A percentile compares a stretch with the other conserved stretches of the same genome.
Evolutionary conservation across 2,888 invertebrate genomes (phyloP).

Genomic region (Orchesella flavescens): DNA sequence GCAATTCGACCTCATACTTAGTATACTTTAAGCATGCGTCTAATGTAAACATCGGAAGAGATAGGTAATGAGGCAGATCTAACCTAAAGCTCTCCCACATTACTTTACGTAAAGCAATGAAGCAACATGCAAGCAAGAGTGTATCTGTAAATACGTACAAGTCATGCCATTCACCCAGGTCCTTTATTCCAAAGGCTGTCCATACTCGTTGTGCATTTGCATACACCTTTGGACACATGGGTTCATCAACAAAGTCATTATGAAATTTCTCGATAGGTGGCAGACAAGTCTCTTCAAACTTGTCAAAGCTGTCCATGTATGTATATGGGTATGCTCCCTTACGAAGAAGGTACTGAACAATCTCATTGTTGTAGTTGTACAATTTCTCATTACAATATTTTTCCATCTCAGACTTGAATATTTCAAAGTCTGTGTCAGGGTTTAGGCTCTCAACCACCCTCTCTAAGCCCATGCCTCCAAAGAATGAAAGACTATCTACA

Average conservation of each 20-base stretch:
- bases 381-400: not conserved
- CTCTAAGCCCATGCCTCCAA: constrained; percentile 27
- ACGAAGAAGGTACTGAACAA: not conserved
- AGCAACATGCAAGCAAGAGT: constrained; percentile 30
- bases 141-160: constrained; percentile 49
- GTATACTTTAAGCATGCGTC: no score
- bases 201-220: constrained; percentile 54
- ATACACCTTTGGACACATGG: constrained; percentile 37
- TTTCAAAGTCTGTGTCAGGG: constrained; percentile 20
- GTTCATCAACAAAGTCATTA: constrained; percentile 46
- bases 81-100: constrained; percentile 35
- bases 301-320: constrained; percentile 54
- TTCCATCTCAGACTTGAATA: not conserved
- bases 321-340: constrained; percentile 67
- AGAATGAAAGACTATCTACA: constrained; percentile 52
- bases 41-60: no score
- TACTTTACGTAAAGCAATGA: constrained; percentile 17
- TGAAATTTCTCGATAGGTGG: constrained; percentile 53
- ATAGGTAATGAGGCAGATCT: no score
- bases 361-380: not conserved
- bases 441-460: constrained; percentile 29
- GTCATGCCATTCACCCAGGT: constrained; percentile 65
- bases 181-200: constrained; percentile 44
- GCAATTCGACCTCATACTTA: no score
- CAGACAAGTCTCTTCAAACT: constrained; percentile 48